phyloP scores from a whole-genome alignment of 2,797 vertebrate genomes.

The Tympanoctomys barrerae region DNA sequence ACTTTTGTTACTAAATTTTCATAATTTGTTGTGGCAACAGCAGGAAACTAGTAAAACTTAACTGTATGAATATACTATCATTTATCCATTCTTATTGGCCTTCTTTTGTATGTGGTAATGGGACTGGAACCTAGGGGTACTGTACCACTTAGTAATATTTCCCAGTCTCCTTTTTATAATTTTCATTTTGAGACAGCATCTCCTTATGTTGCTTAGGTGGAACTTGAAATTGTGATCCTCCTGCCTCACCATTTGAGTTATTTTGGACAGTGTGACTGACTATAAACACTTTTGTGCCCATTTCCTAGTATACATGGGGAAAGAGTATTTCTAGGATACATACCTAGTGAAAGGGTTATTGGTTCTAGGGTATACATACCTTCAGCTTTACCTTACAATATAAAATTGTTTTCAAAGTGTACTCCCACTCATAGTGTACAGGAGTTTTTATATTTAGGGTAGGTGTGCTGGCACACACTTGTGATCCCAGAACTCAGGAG shows the following conservation, averaged over 20 bases:
- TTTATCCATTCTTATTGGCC: constrained; percentile 45
- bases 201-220: background rate
- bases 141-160: background rate
- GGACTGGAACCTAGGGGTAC: background rate
- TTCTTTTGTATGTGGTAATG: background rate
- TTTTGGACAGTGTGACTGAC: constrained; percentile 18
- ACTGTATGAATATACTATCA: background rate
- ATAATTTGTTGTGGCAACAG: background rate
- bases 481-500: background rate
- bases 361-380: background rate
- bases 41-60: constrained; percentile 37
- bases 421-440: background rate
- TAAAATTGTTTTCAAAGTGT: constrained; percentile 26
- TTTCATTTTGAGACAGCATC: background rate
- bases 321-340: constrained; percentile 38
- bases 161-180: background rate
- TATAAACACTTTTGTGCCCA: background rate
- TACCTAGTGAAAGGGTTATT: constrained; percentile 29
- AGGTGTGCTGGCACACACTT: background rate
- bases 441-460: background rate
- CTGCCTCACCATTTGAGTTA: background rate
- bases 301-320: background rate
- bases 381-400: constrained; percentile 20
- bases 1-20: constrained; percentile 27
- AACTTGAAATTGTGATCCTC: background rate